Evolutionary conservation across 2,888 invertebrate genomes (phyloP), one percentile per base, ranked within the genome.

Genomic region (Spialia ferax): DNA sequence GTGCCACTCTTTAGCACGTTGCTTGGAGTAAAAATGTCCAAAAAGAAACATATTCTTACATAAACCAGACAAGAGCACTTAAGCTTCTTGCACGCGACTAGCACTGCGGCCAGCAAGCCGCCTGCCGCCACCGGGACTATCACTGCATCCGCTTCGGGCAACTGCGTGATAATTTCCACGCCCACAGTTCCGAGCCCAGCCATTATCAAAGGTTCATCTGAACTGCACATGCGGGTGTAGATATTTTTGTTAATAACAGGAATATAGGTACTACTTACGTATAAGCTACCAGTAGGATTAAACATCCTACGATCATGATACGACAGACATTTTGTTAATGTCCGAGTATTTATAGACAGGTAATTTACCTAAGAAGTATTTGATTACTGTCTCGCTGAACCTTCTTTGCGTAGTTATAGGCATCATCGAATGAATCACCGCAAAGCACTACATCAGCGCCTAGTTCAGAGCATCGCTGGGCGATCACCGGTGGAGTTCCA

Each of bases 41-140:
- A 13, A 1, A 35, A 11, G 8, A 10, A 1, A 18, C 6, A 6
- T 48, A 7, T 10, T 72, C 84, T 82, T 69, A 92, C 93, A 75
- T 93, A 93, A 69, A 93, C 86, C 23, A 93, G 82, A 67, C 93
- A 93, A 26, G 91, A 88, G 76, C 91, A 91, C 77, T 93, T 93
- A 26, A 93, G 86, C 72, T 89, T 91, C 78, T 92, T 93, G 82
- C 91, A 90, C 20, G 92, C 91, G 56, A 91, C 82, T 23, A 92
- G 82, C 38, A 89, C 83, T n/a, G 83, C 81, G 0, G 91, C 93
- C 3, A 93, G 79, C 61, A 93, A 73, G 0, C 81, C 84, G 2
- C 93, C 92, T 1, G 77, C 68, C 0, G 83, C 84, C 6, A 87
- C 91, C 0, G 93, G 93, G 60, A 91, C 92, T 48, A 93, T 84